These are phyloP conservation scores for Allobates femoralis DNA, from an alignment of 2,797 vertebrate genomes.

Conservation along the genomic window DNA sequence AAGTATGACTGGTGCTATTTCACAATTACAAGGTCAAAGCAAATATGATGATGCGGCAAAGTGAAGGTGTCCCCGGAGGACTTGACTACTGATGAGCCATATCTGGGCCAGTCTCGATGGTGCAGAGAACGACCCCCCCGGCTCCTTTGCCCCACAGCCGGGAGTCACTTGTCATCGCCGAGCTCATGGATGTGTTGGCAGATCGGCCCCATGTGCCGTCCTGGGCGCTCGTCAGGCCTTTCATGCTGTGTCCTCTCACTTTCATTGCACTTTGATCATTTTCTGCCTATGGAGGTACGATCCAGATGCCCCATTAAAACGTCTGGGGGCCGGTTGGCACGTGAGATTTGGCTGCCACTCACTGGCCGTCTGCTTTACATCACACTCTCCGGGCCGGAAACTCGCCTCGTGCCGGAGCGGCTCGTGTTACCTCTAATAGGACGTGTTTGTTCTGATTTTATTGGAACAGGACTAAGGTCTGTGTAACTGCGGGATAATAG, in stretches of 20 bases:
- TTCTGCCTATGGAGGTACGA: not conserved
- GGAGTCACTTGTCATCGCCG: not conserved
- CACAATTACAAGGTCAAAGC: no score
- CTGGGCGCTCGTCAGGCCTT: slow-evolving; percentile 18
- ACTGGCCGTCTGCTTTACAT: not conserved
- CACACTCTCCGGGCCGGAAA: not conserved
- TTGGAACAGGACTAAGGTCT: not conserved
- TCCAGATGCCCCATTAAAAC: not conserved
- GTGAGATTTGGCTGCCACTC: not conserved
- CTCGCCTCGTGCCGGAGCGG: not conserved
- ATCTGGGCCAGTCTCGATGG: no score
- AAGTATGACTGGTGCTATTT: no score
- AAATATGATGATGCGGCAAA: no score
- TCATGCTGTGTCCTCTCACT: not conserved
- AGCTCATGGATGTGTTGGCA: not conserved
- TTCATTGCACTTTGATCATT: slow-evolving; percentile 22
- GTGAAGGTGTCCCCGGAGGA: no score
- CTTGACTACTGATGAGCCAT: no score
- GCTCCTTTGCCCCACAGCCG: not conserved
- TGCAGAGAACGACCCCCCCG: not conserved
- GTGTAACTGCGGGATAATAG: not conserved
- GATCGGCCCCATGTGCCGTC: not conserved
- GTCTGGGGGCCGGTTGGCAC: not conserved
- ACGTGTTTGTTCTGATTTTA: not conserved
- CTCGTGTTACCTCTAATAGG: not conserved